phyloP scores from a whole-genome alignment of 2,113 vertebrate genomes.

The Hippopotamus amphibius region DNA sequence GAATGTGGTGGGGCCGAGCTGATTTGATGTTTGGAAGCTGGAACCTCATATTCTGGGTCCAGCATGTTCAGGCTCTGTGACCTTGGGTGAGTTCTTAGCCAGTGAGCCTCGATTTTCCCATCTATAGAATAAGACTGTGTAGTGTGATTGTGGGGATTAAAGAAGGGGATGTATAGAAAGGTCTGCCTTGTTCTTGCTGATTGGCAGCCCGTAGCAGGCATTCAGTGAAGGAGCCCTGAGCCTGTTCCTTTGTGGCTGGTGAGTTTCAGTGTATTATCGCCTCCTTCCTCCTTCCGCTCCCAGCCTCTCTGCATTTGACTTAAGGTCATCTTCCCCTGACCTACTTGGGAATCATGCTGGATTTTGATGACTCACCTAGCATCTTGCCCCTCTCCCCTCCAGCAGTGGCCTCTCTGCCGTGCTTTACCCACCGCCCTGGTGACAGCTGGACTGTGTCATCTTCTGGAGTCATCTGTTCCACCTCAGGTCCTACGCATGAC shows the following conservation, averaged over 20 bases:
- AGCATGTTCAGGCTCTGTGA: neutral
- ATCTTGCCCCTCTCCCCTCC: neutral
- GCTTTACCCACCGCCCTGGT: neutral
- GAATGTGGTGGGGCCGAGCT: rapidly evolving
- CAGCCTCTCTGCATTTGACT: neutral
- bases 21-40: neutral
- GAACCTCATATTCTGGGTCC: neutral
- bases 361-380: neutral
- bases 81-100: neutral
- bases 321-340: neutral
- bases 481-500: neutral
- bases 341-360: neutral
- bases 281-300: neutral
- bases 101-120: neutral
- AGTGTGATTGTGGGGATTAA: neutral
- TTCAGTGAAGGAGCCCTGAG: neutral
- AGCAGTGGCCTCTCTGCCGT: neutral
- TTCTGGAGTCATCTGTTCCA: neutral
- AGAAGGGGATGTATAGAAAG: rapidly evolving
- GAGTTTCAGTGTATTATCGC: neutral
- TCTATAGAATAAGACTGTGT: neutral
- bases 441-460: neutral
- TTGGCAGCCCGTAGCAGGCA: rapidly evolving
- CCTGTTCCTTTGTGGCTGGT: neutral
- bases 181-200: neutral